Base-by-base conservation (phyloP, 2,113 vertebrate genomes). In the Ceratotherium simum region DNA sequence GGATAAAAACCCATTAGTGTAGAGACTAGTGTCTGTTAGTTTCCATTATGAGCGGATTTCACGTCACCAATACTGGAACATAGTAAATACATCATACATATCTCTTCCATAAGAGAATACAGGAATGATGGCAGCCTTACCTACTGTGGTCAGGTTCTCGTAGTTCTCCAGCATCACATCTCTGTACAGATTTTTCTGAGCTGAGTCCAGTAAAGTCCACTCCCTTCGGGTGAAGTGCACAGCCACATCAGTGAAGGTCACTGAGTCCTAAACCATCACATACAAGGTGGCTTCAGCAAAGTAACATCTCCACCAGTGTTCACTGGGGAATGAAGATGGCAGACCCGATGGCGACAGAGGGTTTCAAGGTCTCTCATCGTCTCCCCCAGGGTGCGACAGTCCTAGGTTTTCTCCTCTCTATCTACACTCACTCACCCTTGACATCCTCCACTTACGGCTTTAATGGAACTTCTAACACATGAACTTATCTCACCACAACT, bases 81-180 rank as follows among this genome's bases (percentile, higher is more conserved):
- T 14, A 54, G 51, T 54, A 54, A 54, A 54, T 14, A 20, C 16
- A 14, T 17, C 11, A 42, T 64, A 8, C 42, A 25, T 54, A 65
- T 64, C 36, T 86, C 25, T 16, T 85, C 42, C 54, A 39, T 18
- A 13, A 42, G 8, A 78, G n/a, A 31, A 31, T 54, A 56, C 31
- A 82, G 60, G 42, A 80, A 69, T 64, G 39, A 46, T 21, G 11
- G 6, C 4, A 14, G 20, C 42, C 93, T 72, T 60, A 97, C 90
- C 96, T 16, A 54, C 67, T 36, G 86, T 23, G 31, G 48, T 65
- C 95, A 94, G 42, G 56, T 79, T 88, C 88, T 84, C 60, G 21
- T 51, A 94, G 69, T 91, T 94, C n/a, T 83, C 87, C 75, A 94
- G 46, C 78, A 94, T 78, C 83, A 96, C 56, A 4, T 94, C 78